phyloP scores from a whole-genome alignment of 2,797 vertebrate species.

The Dallia pectoralis region DNA sequence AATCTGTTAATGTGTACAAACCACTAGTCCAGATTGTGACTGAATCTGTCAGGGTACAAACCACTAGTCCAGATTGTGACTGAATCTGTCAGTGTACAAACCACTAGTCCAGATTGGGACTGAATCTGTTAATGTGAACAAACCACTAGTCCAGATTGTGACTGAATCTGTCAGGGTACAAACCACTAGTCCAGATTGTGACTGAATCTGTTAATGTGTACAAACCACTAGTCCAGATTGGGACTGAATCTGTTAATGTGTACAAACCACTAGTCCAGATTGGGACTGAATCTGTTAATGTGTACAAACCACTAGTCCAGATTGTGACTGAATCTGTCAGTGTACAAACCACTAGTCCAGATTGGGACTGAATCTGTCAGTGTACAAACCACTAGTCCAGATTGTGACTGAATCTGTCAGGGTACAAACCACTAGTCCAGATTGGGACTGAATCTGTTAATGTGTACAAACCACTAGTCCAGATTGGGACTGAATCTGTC shows the following conservation, averaged over 20 bases:
- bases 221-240: not conserved
- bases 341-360: conserved; percentile 4
- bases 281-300: no score
- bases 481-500: not conserved
- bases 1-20: no score
- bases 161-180: no score
- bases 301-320: conserved; percentile 4
- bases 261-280: not conserved
- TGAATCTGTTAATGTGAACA: no score
- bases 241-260: no score
- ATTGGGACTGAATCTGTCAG: not conserved
- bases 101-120: not conserved
- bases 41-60: no score
- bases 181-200: not conserved
- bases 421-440: conserved; percentile 4
- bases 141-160: not conserved
- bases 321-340: not conserved
- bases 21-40: not conserved
- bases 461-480: conserved; percentile 6
- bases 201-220: no score
- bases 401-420: not conserved
- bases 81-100: no score
- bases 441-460: not conserved
- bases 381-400: conserved; percentile 4
- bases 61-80: not conserved